These are phyloP conservation scores for Mobula birostris DNA, from an alignment of 2,113 vertebrate species.

Conservation along the genomic window DNA sequence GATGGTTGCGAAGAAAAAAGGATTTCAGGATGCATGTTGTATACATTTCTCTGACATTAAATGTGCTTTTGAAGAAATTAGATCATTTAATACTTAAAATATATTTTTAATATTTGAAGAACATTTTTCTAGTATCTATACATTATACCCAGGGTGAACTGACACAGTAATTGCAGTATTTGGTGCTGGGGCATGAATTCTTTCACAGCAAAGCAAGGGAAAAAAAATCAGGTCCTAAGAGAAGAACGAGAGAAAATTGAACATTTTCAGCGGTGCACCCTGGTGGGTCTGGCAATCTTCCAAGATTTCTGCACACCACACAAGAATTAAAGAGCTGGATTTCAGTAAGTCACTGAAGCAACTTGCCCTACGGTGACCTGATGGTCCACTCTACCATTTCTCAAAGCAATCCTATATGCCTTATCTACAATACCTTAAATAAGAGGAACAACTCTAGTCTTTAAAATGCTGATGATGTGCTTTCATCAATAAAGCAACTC, in stretches of 20 bases:
- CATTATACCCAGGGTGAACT: background rate
- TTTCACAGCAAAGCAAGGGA: background rate
- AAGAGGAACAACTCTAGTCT: background rate
- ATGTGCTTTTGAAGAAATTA: background rate
- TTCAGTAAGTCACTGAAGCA: background rate
- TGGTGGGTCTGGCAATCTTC: background rate
- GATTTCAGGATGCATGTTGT: no score
- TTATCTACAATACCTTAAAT: background rate
- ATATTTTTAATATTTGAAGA: background rate
- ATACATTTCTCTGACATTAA: no score
- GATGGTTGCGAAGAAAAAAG: no score
- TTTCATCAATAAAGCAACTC: background rate
- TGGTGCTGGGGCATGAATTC: background rate
- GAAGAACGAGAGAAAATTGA: background rate
- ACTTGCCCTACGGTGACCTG: background rate
- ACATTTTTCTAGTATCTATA: background rate
- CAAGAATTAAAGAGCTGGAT: background rate
- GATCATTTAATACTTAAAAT: background rate
- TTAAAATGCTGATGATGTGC: background rate
- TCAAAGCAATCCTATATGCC: background rate
- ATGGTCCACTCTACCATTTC: background rate
- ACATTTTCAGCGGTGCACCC: background rate
- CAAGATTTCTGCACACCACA: background rate
- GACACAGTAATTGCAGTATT: background rate
- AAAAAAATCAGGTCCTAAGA: background rate